These are phyloP conservation scores for Serrognathus titanus DNA, from an alignment of 2,888 invertebrate species.

Conservation along the genomic window DNA sequence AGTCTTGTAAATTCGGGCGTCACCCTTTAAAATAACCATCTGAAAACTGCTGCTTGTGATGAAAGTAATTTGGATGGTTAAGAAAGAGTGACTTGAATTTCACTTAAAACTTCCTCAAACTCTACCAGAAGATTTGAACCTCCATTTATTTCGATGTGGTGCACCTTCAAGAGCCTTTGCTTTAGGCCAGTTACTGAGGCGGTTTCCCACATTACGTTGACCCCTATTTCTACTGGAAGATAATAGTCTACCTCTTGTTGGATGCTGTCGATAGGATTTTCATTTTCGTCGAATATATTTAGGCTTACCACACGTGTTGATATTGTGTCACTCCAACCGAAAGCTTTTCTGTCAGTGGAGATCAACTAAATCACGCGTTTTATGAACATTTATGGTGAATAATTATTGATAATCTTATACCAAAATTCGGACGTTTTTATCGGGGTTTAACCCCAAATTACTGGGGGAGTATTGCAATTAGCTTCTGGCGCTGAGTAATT, in stretches of 20 bases:
- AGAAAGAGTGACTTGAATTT: not conserved
- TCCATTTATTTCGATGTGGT: not conserved
- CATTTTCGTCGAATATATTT: no score
- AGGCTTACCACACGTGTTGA: no score
- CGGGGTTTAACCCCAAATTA: constrained; percentile 2
- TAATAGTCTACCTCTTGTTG: no score
- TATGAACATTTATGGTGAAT: no score
- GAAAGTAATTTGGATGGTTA: not conserved
- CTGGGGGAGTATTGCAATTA: not conserved
- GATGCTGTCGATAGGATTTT: no score
- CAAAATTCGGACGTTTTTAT: not conserved
- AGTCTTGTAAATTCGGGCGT: constrained; percentile 10
- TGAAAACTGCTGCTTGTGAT: constrained; percentile 4
- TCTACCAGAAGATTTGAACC: not conserved
- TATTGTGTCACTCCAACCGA: no score
- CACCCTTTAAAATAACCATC: constrained; percentile 11
- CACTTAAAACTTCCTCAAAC: not conserved
- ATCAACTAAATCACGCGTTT: no score
- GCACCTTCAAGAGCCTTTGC: constrained; percentile 4
- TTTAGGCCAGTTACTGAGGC: not conserved
- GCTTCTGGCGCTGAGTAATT: not conserved
- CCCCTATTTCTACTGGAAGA: no score
- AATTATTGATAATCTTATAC: not conserved
- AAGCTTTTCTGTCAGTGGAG: no score
- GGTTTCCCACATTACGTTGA: no score